A percentile compares a stretch with the other conserved stretches of the same genome.
Conservation (phyloP, 2,113 vertebrate genomes). For the Pleuronectes platessa region DNA sequence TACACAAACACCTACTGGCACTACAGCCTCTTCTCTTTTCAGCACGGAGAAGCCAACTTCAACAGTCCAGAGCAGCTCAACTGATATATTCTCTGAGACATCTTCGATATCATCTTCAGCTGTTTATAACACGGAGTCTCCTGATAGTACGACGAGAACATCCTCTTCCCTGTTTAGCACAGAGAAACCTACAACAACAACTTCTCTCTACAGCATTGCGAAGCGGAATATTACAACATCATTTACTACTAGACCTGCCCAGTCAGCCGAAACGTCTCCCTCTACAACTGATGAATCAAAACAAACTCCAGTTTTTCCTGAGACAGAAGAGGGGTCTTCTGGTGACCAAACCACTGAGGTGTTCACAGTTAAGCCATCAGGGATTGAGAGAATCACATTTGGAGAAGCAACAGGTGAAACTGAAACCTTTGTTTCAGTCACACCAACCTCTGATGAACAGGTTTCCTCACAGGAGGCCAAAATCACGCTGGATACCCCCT, state of each 20-base stretch:
- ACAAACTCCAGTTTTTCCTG: conserved; percentile 16
- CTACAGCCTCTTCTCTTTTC: conserved; percentile 4
- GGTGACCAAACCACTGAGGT: conserved; percentile 25
- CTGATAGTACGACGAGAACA: conserved; percentile 12
- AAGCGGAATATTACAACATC: conserved; percentile 23
- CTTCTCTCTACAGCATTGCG: conserved; percentile 53
- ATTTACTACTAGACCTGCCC: conserved; percentile 13
- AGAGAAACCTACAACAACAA: conserved; percentile 35
- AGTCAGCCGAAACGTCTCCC: background rate
- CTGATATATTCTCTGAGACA: background rate
- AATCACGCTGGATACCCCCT: conserved; percentile 5
- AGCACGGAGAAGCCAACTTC: conserved; percentile 26
- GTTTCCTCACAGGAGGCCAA: conserved; percentile 38
- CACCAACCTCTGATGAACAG: conserved; percentile 42
- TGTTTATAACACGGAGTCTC: background rate
- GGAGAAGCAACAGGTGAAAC: conserved; percentile 67
- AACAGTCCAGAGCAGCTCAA: background rate
- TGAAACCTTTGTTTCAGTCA: conserved; percentile 52
- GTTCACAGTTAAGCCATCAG: conserved; percentile 27
- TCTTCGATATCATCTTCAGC: conserved; percentile 2
- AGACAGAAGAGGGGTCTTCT: conserved; percentile 41
- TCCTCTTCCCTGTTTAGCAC: conserved; percentile 40
- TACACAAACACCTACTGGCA: background rate
- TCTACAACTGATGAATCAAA: conserved; percentile 26
- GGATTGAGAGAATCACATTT: conserved; percentile 44